phyloP scores from a whole-genome alignment of 2,113 vertebrate species.

The Neodon shergylaensis region DNA sequence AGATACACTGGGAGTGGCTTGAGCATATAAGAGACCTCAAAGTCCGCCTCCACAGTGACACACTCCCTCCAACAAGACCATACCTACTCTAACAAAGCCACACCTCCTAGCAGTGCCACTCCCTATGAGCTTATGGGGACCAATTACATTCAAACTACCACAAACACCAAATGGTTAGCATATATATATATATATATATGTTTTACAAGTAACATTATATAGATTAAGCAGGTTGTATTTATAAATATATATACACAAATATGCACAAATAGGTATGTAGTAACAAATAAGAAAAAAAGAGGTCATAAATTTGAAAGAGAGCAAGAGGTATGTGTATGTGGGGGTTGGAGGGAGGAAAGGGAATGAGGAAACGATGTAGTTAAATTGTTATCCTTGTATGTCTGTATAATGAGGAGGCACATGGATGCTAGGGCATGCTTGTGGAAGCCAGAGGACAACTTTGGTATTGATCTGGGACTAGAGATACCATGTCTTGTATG shows the following conservation, averaged over 20 bases:
- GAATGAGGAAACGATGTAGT: neutral
- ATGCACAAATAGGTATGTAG: neutral
- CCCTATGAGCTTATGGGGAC: too few relatives aligned
- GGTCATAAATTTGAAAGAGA: too few relatives aligned
- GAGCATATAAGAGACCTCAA: too few relatives aligned
- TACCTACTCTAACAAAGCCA: too few relatives aligned
- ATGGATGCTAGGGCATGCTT: neutral
- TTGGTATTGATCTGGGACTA: too few relatives aligned
- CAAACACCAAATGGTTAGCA: too few relatives aligned
- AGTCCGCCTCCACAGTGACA: too few relatives aligned
- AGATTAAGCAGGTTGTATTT: neutral
- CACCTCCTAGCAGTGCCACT: too few relatives aligned
- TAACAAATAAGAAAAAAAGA: neutral
- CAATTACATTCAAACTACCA: too few relatives aligned
- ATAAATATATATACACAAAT: neutral
- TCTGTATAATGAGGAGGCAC: neutral
- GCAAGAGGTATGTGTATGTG: neutral
- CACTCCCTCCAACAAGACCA: too few relatives aligned
- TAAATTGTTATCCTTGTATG: neutral
- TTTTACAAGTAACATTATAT: neutral
- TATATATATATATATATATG: too few relatives aligned
- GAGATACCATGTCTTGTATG: neutral
- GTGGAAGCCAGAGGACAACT: neutral
- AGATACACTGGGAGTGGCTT: too few relatives aligned
- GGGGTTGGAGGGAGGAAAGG: neutral